phyloP scores from a whole-genome alignment of 2,888 invertebrate species.

The Acanthosepion pharaonis region DNA sequence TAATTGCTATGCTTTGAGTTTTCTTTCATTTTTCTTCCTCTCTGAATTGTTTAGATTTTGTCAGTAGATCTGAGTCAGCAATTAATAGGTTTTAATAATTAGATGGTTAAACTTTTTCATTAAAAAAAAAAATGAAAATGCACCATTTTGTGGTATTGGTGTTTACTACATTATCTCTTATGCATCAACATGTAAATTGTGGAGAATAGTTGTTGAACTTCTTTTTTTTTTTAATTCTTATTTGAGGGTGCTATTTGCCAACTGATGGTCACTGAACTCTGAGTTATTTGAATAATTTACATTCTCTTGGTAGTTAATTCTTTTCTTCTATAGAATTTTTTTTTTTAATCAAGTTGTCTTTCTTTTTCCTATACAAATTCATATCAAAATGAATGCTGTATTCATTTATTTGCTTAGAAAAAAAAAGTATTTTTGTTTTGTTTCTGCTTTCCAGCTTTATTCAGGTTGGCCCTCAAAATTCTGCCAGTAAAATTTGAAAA shows the following conservation, averaged over 20 bases:
- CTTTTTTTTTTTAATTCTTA: background rate
- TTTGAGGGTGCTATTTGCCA: slow-evolving; percentile 15
- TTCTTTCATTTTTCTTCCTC: background rate
- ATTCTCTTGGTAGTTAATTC: background rate
- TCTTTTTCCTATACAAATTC: background rate
- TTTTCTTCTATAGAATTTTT: background rate
- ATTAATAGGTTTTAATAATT: background rate
- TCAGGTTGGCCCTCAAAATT: background rate
- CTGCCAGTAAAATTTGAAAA: background rate
- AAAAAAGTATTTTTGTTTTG: background rate
- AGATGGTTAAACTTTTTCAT: background rate
- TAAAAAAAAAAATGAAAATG: background rate
- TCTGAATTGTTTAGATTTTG: slow-evolving; percentile 9
- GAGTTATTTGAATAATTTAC: background rate
- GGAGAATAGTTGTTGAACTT: background rate
- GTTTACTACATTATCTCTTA: background rate
- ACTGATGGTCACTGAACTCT: background rate
- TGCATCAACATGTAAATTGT: background rate
- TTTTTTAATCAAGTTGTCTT: background rate
- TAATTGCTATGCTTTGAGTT: background rate
- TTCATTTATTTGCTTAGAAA: background rate
- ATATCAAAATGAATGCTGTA: background rate
- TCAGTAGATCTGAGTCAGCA: background rate
- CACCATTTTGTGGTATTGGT: background rate
- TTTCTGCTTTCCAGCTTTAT: background rate